These are phyloP conservation scores for Pseudobourletiella spinata DNA, from an alignment of 1,140 invertebrate species.

Conservation along the genomic window DNA sequence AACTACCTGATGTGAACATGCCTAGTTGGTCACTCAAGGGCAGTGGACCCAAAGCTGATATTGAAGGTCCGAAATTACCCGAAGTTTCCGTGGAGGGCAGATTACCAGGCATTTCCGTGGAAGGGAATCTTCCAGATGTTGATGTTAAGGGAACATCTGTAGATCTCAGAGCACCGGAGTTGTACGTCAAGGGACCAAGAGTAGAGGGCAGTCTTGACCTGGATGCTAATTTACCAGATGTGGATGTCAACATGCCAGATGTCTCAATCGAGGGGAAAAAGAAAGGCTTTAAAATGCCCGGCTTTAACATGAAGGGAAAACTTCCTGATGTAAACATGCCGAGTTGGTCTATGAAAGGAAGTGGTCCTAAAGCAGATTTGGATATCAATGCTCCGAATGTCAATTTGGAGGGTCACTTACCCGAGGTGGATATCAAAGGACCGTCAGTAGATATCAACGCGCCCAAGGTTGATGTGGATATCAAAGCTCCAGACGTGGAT, in stretches of 20 bases:
- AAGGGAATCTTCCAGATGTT: not conserved
- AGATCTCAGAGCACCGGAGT: not conserved
- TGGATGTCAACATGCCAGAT: not conserved
- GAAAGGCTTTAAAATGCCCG: not conserved
- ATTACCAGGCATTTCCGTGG: not conserved
- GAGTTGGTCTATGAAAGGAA: not conserved
- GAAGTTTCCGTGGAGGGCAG: not conserved
- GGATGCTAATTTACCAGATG: not conserved
- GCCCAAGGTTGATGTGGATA: not conserved
- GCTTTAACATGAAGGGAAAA: not conserved
- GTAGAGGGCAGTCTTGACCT: not conserved
- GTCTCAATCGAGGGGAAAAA: not conserved
- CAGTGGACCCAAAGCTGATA: not conserved
- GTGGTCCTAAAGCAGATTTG: not conserved
- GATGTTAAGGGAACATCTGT: not conserved
- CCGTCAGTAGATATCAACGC: no score
- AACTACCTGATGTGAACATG: not conserved
- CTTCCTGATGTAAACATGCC: not conserved
- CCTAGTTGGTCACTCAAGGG: not conserved
- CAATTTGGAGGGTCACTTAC: not conserved
- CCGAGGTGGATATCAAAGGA: not conserved
- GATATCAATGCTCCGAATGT: not conserved
- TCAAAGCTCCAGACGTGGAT: not conserved
- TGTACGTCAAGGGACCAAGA: no score
- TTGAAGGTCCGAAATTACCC: not conserved